A percentile compares a stretch with the other conserved stretches of the same genome.
These are phyloP conservation scores for Cremastinae sp. DNA, from an alignment of 2,888 invertebrate species.

Conservation along the genomic window DNA sequence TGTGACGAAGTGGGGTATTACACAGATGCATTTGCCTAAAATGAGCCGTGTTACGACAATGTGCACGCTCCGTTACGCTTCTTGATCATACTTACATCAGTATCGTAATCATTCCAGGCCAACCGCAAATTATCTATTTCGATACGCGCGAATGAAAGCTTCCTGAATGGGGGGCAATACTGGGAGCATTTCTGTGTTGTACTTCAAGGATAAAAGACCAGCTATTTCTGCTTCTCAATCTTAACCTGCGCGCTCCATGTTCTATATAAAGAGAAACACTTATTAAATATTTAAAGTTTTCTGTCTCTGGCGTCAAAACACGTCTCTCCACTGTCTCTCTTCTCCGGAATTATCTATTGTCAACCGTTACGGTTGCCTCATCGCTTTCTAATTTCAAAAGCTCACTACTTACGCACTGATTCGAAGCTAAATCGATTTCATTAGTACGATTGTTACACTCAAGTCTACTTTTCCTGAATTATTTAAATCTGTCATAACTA, in stretches of 20 bases:
- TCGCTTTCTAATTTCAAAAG: too few species aligned
- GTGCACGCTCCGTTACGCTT: background rate
- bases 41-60: too few species aligned
- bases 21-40: background rate
- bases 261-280: conserved; percentile 3
- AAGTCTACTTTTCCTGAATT: too few species aligned
- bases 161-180: background rate
- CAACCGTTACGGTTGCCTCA: too few species aligned
- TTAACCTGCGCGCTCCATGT: conserved; percentile 12
- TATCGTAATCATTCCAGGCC: conserved; percentile 5
- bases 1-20: conserved; percentile 29
- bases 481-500: too few species aligned
- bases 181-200: too few species aligned
- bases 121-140: conserved; percentile 40
- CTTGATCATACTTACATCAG: background rate
- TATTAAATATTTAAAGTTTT: conserved; percentile 57
- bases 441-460: too few species aligned
- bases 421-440: too few species aligned
- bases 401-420: too few species aligned
- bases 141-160: conserved; percentile 38
- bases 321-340: conserved; percentile 6
- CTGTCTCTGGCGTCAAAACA: conserved; percentile 31
- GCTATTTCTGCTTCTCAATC: background rate
- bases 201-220: too few species aligned
- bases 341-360: background rate